Percentiles rank a stretch among this genome's conserved stretches.
Evolutionary conservation across 1,140 invertebrate species (phyloP).

Genomic region (Leucophenga varia): DNA sequence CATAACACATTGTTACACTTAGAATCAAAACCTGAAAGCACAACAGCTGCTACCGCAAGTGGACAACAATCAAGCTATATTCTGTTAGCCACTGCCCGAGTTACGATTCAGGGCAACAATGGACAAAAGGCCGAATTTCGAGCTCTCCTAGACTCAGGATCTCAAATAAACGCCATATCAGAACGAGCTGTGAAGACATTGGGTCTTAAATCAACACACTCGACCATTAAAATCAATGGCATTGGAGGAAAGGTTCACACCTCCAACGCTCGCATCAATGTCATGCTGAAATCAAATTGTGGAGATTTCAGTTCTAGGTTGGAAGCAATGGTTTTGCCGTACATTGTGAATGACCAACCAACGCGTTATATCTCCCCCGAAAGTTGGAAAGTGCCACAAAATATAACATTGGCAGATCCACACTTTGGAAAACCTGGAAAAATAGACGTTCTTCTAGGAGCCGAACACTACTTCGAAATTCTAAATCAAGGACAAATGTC

Average conservation of each 20-base stretch:
- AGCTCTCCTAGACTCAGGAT: background rate
- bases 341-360: background rate
- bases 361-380: background rate
- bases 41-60: background rate
- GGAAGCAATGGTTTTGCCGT: background rate
- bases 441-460: constrained; percentile 1
- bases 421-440: background rate
- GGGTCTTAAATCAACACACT: background rate
- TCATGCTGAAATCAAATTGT: constrained; percentile 3
- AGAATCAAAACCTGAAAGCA: background rate
- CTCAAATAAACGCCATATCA: background rate
- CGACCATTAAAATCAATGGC: constrained; percentile 1
- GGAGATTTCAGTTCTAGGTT: background rate
- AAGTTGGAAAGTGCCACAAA: background rate
- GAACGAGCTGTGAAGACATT: background rate
- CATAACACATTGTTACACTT: constrained; percentile 1
- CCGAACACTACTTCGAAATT: background rate
- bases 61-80: background rate
- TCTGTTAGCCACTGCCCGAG: background rate
- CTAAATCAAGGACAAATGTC: background rate
- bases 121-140: background rate
- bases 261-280: background rate
- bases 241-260: constrained; percentile 1
- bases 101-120: background rate
- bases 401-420: background rate